A percentile compares a stretch with the other conserved stretches of the same genome.
Conservation (phyloP, 2,888 invertebrate species). For the Aethes cnicana region DNA sequence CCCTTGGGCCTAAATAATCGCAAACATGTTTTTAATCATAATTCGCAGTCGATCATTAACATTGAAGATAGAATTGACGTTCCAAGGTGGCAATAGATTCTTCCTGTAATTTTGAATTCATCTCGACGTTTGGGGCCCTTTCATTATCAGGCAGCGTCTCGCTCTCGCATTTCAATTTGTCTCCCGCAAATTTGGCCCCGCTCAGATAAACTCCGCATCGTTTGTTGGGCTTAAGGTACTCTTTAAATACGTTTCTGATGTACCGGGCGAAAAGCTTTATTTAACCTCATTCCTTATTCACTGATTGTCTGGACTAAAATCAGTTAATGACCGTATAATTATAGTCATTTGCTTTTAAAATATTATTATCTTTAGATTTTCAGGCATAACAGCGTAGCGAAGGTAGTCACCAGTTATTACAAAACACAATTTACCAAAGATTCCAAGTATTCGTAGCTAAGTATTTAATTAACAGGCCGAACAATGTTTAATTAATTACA, state of each 20-base stretch:
- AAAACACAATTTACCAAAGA: slow-evolving; percentile 7
- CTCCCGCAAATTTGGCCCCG: slow-evolving; percentile 35
- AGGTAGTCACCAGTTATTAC: slow-evolving; percentile 1
- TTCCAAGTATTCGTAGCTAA: slow-evolving; percentile 8
- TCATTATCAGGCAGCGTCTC: slow-evolving; percentile 30
- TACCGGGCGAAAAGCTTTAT: slow-evolving; percentile 16
- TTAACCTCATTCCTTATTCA: slow-evolving; percentile 17
- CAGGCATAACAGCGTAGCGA: background rate
- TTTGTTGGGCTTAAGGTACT: slow-evolving; percentile 16
- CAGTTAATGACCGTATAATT: slow-evolving; percentile 9
- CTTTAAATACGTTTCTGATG: slow-evolving; percentile 6
- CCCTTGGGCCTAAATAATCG: background rate
- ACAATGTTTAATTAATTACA: slow-evolving; percentile 14
- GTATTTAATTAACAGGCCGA: slow-evolving; percentile 18
- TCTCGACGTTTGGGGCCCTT: slow-evolving; percentile 20
- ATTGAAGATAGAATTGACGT: background rate
- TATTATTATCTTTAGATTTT: background rate
- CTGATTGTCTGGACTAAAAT: slow-evolving; percentile 9
- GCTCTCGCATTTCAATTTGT: slow-evolving; percentile 37
- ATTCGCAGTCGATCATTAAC: slow-evolving; percentile 2
- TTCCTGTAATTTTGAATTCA: slow-evolving; percentile 23
- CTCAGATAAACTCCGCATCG: slow-evolving; percentile 17
- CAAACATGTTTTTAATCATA: background rate
- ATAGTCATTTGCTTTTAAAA: background rate
- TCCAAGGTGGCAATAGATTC: slow-evolving; percentile 6